Conservation (phyloP, 2,888 invertebrate species). For the Drosophila fungiperda region DNA sequence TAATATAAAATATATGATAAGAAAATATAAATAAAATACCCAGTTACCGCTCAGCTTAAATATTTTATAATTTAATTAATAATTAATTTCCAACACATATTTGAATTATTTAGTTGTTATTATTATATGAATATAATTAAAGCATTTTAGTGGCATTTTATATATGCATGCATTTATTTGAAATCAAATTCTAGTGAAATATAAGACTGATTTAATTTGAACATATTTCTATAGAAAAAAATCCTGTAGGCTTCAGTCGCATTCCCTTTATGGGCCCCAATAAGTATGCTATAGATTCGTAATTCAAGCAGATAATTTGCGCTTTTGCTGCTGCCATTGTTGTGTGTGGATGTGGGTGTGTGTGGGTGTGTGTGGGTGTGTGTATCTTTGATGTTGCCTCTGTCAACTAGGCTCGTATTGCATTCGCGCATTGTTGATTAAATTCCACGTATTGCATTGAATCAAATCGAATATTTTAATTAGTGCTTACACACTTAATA, state of each 20-base stretch:
- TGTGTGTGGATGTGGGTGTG: neutral
- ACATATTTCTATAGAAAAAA: too few relatives aligned
- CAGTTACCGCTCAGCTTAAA: neutral
- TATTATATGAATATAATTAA: neutral
- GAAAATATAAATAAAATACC: neutral
- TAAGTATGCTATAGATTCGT: constrained; percentile 52
- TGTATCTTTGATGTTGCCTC: constrained; percentile 17
- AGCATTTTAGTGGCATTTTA: rapidly evolving
- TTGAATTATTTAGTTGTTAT: too few relatives aligned
- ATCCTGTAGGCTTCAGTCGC: neutral
- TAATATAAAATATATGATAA: neutral
- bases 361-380: neutral
- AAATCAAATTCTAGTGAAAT: neutral
- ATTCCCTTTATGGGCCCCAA: constrained; percentile 15
- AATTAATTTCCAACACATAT: too few relatives aligned
- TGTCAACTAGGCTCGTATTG: constrained; percentile 19
- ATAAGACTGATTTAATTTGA: too few relatives aligned
- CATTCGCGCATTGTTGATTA: constrained; percentile 18
- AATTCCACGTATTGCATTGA: constrained; percentile 17
- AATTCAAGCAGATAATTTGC: constrained; percentile 24
- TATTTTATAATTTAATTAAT: neutral
- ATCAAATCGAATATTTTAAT: constrained; percentile 36
- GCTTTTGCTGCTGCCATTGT: neutral
- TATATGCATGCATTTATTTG: neutral
- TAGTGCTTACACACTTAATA: constrained; percentile 26